Conservation (phyloP, 2,113 vertebrate species). For the Manacus vitellinus region DNA sequence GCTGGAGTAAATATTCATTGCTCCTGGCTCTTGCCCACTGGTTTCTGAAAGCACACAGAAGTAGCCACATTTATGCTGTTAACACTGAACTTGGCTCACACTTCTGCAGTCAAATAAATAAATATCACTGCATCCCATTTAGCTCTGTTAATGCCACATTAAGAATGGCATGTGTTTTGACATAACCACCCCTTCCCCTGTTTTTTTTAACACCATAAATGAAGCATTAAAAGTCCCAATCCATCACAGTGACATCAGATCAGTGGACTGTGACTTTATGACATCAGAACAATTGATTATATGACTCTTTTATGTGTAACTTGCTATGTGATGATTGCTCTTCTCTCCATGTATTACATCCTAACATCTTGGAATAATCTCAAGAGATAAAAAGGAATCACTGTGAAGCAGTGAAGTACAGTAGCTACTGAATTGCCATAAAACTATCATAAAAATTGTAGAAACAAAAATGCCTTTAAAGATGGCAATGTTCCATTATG, state of each 20-base stretch:
- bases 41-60: not conserved
- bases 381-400: constrained; percentile 48
- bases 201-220: not conserved
- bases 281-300: constrained; percentile 67
- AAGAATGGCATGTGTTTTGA: constrained; percentile 43
- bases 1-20: not conserved
- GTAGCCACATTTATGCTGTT: not conserved
- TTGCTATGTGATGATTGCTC: constrained; percentile 26
- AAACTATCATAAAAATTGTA: constrained; percentile 49
- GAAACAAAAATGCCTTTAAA: constrained; percentile 60
- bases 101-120: not conserved
- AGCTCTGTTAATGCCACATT: constrained; percentile 39
- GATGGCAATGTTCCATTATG: constrained; percentile 23
- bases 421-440: constrained; percentile 21
- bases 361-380: constrained; percentile 39
- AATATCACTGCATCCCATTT: constrained; percentile 24
- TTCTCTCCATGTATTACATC: constrained; percentile 47
- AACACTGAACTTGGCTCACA: constrained; percentile 12
- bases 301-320: constrained; percentile 50
- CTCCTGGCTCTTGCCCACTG: not conserved
- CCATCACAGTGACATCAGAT: constrained; percentile 61
- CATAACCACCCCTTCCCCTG: not conserved
- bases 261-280: constrained; percentile 63
- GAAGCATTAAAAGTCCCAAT: constrained; percentile 53
- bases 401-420: constrained; percentile 17